Evolutionary conservation across 1,140 invertebrate genomes (phyloP), one percentile per base, ranked within the genome.

Genomic region (Lucilia sericata): DNA sequence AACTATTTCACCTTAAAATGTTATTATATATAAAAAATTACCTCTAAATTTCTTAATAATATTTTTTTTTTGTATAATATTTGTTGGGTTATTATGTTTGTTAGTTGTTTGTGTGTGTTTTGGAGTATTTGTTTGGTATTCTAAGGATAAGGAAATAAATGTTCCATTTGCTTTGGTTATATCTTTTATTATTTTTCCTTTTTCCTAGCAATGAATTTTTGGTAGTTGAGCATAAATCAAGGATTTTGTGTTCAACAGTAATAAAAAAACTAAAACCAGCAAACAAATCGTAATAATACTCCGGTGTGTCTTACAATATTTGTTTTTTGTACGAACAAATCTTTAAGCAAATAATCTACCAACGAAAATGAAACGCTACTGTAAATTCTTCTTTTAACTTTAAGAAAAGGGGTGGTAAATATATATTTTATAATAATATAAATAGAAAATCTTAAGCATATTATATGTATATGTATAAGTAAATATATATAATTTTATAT

Each of bases 81-180:
- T 42, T 42, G 42, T 5, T 42, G 42, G 42, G 5, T 42, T 42
- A 42, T 30, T 30, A 30, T 3, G 25, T 30, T 30, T n/a, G 8
- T 42, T 42, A 8, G n/a, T 42, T 42, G 42, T 42, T 0, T 5
- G 5, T 8, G 42, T 42, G 42, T 42, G 5, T 42, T 42, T 10
- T 42, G 5, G 10, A 5, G 12, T 25, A 10, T 74, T 74, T 12
- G n/a, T 25, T 34, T 75, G 19, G 5, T 75, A 34, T 34, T 75
- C 36, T 76, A 76, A 80, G 76, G 76, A 80, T 80, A 80, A 80
- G 76, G 76, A 80, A 80, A 80, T 80, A 49, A 80, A 80, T 80
- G 76, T 80, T 19, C 19, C 25, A 4, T 51, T 80, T 19, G 42
- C 10, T 80, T 49, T n/a, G 25, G 14, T 75, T 75, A 78, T 30